A percentile compares a stretch with the other conserved stretches of the same genome.
Conservation (phyloP, 2,113 vertebrate species). For the Megaceryle torquata region DNA sequence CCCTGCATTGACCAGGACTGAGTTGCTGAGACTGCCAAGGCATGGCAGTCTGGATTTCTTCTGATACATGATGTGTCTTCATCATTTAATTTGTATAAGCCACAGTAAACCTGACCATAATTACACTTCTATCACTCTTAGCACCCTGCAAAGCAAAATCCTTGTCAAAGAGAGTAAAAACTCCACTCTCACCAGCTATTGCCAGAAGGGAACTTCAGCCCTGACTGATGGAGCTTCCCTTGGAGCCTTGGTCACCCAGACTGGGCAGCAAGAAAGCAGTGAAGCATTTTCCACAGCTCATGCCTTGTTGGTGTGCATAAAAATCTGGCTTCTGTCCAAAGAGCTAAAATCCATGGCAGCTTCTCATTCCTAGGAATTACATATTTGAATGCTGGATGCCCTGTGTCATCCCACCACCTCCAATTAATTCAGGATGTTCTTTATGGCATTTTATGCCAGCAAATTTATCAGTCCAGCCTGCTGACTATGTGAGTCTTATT, state of each 20-base stretch:
- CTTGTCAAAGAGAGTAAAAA: neutral
- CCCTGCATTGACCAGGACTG: neutral
- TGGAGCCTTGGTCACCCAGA: neutral
- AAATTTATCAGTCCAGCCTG: neutral
- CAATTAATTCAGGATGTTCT: neutral
- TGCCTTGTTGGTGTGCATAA: neutral
- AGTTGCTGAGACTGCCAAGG: neutral
- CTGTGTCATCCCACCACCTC: neutral
- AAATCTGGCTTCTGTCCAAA: neutral
- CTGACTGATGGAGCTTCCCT: neutral
- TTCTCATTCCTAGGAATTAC: constrained; percentile 1
- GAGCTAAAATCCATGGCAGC: neutral
- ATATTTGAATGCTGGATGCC: neutral
- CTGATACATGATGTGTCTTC: neutral
- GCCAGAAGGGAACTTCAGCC: neutral
- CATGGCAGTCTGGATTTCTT: neutral
- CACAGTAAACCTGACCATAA: neutral
- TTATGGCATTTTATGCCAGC: neutral
- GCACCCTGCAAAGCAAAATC: neutral
- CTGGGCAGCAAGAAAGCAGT: neutral
- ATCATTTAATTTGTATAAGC: neutral
- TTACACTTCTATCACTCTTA: neutral
- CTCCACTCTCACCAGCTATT: neutral
- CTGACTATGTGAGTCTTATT: neutral
- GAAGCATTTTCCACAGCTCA: neutral